Percentiles rank a stretch among this genome's conserved stretches.
phyloP scores from a whole-genome alignment of 2,797 vertebrate genomes.

The Rhynchonycteris naso region DNA sequence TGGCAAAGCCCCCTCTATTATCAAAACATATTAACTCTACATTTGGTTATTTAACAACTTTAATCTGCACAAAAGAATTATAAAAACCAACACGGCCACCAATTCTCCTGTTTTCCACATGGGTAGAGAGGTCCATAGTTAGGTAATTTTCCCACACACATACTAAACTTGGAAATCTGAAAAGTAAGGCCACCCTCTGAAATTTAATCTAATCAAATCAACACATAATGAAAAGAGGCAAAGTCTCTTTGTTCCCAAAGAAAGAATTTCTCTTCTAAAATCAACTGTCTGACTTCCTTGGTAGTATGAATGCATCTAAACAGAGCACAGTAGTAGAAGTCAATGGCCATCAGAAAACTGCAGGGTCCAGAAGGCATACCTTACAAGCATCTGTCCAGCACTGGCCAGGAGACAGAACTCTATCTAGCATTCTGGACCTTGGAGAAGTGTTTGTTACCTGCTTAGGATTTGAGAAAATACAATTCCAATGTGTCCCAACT shows the following conservation, averaged over 20 bases:
- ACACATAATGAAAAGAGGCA: background rate
- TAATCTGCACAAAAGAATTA: background rate
- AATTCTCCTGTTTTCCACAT: background rate
- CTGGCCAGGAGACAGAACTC: background rate
- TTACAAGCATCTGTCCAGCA: background rate
- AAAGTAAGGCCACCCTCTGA: background rate
- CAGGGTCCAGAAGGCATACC: background rate
- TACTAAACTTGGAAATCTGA: background rate
- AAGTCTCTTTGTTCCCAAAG: background rate
- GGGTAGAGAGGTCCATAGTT: background rate
- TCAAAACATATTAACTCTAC: background rate
- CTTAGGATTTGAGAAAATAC: slow-evolving; percentile 23
- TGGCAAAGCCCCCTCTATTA: background rate
- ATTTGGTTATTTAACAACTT: background rate
- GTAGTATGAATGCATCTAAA: background rate
- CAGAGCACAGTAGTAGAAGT: background rate
- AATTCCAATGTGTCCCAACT: background rate
- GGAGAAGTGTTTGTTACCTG: background rate
- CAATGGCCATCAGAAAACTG: background rate
- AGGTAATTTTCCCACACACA: background rate
- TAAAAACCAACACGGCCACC: background rate
- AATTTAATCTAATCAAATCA: slow-evolving; percentile 19
- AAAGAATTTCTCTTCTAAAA: slow-evolving; percentile 34
- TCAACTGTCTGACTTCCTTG: background rate
- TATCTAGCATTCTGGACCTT: background rate